Evolutionary conservation across 2,888 invertebrate genomes (phyloP).

Genomic region (Cataglyphis livida): DNA sequence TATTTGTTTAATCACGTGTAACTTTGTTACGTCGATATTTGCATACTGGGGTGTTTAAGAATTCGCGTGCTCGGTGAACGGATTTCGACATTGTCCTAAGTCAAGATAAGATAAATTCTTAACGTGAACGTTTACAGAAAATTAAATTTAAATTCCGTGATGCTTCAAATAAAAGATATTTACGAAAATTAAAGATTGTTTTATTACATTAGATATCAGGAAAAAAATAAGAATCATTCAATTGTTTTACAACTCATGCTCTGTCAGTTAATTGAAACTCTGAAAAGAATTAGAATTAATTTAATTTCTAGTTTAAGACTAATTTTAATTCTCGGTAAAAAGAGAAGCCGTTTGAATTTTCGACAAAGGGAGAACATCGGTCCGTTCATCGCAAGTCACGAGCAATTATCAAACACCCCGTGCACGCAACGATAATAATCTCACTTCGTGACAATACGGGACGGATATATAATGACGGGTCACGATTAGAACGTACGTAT

Average conservation of each 20-base stretch:
- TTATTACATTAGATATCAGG: no score
- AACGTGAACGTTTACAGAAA: no score
- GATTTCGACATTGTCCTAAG: not conserved
- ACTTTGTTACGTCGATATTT: slow-evolving; percentile 14
- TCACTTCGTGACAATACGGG: slow-evolving; percentile 41
- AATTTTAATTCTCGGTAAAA: not conserved
- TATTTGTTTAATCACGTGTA: slow-evolving; percentile 3
- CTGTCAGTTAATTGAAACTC: not conserved
- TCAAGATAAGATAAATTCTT: not conserved
- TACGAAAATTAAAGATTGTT: no score
- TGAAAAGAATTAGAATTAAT: not conserved
- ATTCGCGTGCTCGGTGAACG: not conserved
- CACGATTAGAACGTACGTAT: slow-evolving; percentile 54
- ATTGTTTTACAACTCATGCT: no score
- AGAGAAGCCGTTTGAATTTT: not conserved
- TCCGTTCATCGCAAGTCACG: not conserved
- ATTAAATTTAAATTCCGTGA: not conserved
- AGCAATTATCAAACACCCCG: slow-evolving; percentile 22
- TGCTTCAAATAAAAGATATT: no score
- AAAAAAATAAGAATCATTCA: no score
- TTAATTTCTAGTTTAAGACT: not conserved
- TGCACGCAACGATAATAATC: slow-evolving; percentile 49
- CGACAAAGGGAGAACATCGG: not conserved
- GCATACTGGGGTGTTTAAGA: slow-evolving; percentile 2
- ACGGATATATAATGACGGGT: slow-evolving; percentile 48